Conservation (phyloP, 2,797 vertebrate genomes). For the Gymnoscopelus microlampas region DNA sequence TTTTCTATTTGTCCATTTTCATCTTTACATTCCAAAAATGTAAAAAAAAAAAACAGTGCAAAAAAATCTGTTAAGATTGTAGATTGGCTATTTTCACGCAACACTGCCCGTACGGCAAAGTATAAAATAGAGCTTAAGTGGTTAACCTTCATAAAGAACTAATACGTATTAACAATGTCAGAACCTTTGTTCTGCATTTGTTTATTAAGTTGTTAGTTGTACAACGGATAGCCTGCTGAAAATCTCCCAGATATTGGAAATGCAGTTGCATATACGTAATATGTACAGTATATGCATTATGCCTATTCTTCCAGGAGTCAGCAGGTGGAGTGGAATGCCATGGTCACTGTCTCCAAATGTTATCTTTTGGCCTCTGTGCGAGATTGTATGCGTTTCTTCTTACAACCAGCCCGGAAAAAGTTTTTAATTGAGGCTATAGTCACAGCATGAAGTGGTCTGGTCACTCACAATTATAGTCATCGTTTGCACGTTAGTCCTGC, state of each 20-base stretch:
- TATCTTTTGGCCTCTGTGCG: conserved; percentile 15
- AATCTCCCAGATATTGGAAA: conserved; percentile 38
- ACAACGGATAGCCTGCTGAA: conserved; percentile 10
- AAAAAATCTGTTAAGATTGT: too few species aligned
- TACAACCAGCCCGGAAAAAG: conserved; percentile 29
- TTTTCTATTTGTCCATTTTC: too few species aligned
- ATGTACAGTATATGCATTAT: too few species aligned
- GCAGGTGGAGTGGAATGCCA: conserved; percentile 29
- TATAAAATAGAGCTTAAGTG: too few species aligned
- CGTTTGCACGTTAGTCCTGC: conserved; percentile 25
- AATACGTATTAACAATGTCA: too few species aligned
- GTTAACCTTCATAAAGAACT: too few species aligned
- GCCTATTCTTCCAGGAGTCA: neutral
- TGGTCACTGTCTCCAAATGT: neutral
- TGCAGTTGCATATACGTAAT: conserved; percentile 18
- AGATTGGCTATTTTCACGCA: too few species aligned
- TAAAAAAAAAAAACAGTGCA: too few species aligned
- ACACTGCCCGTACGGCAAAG: too few species aligned
- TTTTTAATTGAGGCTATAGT: conserved; percentile 52
- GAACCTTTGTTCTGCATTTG: neutral
- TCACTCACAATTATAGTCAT: conserved; percentile 56
- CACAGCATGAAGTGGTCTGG: conserved; percentile 48
- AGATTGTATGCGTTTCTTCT: conserved; percentile 8
- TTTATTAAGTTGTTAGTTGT: conserved; percentile 26
- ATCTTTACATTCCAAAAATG: too few species aligned